These are phyloP conservation scores for Neostethus bicornis DNA, from an alignment of 2,797 vertebrate genomes.

Conservation along the genomic window DNA sequence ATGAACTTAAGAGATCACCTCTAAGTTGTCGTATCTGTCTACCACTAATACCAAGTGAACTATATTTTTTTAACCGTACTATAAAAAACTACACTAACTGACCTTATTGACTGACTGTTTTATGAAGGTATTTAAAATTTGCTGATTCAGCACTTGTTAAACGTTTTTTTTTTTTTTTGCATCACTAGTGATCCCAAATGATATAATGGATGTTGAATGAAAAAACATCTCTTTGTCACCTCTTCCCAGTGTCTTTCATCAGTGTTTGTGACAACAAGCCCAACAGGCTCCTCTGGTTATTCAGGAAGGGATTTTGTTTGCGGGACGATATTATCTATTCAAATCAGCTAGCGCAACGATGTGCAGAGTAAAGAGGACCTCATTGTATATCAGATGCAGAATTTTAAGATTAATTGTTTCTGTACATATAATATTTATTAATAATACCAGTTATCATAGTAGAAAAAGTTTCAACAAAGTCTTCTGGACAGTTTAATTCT, in stretches of 20 bases:
- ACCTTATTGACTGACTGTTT: too few relatives aligned
- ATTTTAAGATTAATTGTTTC: neutral
- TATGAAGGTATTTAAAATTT: conserved; percentile 17
- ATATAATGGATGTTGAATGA: conserved; percentile 9
- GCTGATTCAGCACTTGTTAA: conserved; percentile 1
- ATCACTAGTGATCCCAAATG: conserved; percentile 11
- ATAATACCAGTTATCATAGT: neutral
- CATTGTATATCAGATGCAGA: neutral
- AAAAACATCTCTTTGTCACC: conserved; percentile 22
- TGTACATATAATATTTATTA: neutral
- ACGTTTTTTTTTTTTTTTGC: conserved; percentile 6
- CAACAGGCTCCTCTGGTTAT: neutral
- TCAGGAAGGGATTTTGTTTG: conserved; percentile 10
- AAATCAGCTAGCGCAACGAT: conserved; percentile 11
- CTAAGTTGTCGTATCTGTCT: too few relatives aligned
- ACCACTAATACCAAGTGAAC: too few relatives aligned
- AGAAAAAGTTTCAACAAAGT: too few relatives aligned
- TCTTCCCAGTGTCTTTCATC: neutral
- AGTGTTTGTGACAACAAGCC: conserved; percentile 10
- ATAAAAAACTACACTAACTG: too few relatives aligned
- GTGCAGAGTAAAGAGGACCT: neutral
- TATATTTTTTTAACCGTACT: too few relatives aligned
- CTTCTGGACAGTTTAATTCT: too few relatives aligned
- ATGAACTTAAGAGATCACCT: too few relatives aligned
- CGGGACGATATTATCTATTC: conserved; percentile 18